These are phyloP conservation scores for Babyrousa celebensis DNA, from an alignment of 2,797 vertebrate species.

Conservation along the genomic window DNA sequence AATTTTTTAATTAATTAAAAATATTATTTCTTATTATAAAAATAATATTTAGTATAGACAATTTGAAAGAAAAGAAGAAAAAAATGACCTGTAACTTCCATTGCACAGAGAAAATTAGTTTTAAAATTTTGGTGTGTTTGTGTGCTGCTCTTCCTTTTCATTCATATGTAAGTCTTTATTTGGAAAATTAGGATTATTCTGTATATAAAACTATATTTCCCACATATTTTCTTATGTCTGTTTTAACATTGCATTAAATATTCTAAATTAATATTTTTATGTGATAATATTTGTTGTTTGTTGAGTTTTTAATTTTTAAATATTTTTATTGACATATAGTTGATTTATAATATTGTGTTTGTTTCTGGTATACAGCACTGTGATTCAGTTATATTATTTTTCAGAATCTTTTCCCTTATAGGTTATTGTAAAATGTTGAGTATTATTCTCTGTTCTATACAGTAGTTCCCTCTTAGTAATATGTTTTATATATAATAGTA, in stretches of 20 bases:
- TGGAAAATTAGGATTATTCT: constrained; percentile 15
- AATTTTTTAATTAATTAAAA: constrained; percentile 34
- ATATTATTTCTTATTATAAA: not conserved
- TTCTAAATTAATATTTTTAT: not conserved
- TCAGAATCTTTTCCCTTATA: too few relatives aligned
- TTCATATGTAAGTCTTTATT: not conserved
- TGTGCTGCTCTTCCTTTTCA: not conserved
- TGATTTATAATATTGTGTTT: too few relatives aligned
- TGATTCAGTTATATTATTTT: too few relatives aligned
- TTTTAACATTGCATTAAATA: constrained; percentile 24
- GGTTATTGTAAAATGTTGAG: too few relatives aligned
- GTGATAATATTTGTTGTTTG: too few relatives aligned
- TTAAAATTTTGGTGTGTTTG: constrained; percentile 8
- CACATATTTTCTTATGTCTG: not conserved
- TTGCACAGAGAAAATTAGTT: constrained; percentile 18
- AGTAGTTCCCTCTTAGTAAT: too few relatives aligned
- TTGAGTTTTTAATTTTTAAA: too few relatives aligned
- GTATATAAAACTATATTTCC: not conserved
- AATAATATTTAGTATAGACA: not conserved
- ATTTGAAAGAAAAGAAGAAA: constrained; percentile 25
- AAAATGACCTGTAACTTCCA: not conserved
- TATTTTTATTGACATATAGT: too few relatives aligned
- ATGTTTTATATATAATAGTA: too few relatives aligned
- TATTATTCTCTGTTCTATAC: too few relatives aligned
- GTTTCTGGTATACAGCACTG: too few relatives aligned